Evolutionary conservation across 2,797 vertebrate genomes (phyloP).

Genomic region (Nothura maculosa): DNA sequence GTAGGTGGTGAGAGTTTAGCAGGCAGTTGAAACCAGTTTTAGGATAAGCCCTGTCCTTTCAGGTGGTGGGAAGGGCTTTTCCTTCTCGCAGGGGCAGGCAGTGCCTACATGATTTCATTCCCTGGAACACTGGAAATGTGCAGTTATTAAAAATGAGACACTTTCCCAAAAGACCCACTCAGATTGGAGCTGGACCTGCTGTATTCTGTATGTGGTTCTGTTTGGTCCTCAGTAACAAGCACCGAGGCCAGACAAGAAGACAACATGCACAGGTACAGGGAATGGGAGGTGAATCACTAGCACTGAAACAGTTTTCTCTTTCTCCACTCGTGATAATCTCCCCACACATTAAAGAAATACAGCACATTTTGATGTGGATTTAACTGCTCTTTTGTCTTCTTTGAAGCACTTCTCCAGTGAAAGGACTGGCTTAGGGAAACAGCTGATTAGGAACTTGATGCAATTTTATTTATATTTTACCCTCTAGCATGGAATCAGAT

Average conservation of each 20-base stretch:
- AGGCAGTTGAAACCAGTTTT: not conserved
- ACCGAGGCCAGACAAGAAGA: not conserved
- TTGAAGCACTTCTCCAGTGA: not conserved
- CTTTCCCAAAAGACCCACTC: not conserved
- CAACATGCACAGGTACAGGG: not conserved
- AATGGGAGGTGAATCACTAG: not conserved
- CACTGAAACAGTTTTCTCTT: not conserved
- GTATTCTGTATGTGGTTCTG: not conserved
- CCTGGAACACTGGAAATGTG: not conserved
- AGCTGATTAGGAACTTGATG: not conserved
- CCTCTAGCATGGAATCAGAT: not conserved
- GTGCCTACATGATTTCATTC: not conserved
- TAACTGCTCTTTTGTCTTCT: not conserved
- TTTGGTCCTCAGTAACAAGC: not conserved
- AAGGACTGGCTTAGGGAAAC: not conserved
- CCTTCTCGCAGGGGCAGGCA: not conserved
- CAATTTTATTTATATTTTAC: not conserved
- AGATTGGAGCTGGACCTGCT: not conserved
- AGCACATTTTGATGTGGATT: not conserved
- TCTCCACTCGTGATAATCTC: not conserved
- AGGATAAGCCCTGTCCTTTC: not conserved
- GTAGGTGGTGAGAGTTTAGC: not conserved
- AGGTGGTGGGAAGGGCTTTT: not conserved
- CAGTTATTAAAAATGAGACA: not conserved
- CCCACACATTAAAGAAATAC: not conserved